phyloP scores from a whole-genome alignment of 2,888 invertebrate species.

The Disparrhopalites patrizii region DNA sequence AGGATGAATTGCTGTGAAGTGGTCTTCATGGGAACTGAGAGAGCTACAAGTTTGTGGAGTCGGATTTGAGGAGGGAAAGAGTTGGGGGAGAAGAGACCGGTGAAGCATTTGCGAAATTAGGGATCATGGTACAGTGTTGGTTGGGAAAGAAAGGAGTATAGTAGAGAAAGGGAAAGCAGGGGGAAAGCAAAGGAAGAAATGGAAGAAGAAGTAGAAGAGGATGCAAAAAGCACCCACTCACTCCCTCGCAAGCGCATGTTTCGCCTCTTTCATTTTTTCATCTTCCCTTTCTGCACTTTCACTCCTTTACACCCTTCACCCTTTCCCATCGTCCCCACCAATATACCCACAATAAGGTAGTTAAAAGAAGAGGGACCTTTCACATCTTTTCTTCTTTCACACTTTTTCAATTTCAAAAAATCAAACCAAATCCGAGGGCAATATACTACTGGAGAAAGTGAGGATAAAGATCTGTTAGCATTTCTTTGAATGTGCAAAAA shows the following conservation, averaged over 20 bases:
- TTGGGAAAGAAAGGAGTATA: background rate
- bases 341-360: no score
- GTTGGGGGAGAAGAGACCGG: slow-evolving; percentile 10
- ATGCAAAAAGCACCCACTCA: background rate
- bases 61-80: slow-evolving; percentile 22
- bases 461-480: no score
- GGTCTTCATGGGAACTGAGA: slow-evolving; percentile 28
- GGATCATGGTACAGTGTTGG: slow-evolving; percentile 18
- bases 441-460: no score
- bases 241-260: slow-evolving; percentile 24
- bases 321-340: background rate
- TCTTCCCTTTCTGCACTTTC: background rate
- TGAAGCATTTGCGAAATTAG: slow-evolving; percentile 27
- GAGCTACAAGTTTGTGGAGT: slow-evolving; percentile 30
- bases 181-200: no score
- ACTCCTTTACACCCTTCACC: background rate
- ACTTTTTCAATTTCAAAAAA: no score
- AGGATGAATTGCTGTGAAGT: slow-evolving; percentile 25
- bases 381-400: background rate
- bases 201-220: background rate
- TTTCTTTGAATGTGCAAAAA: no score
- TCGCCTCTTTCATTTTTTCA: background rate
- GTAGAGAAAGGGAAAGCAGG: no score
- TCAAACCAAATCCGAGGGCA: no score
- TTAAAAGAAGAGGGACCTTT: background rate